phyloP scores from a whole-genome alignment of 2,888 invertebrate species.

The Mimumesa dahlbomi region DNA sequence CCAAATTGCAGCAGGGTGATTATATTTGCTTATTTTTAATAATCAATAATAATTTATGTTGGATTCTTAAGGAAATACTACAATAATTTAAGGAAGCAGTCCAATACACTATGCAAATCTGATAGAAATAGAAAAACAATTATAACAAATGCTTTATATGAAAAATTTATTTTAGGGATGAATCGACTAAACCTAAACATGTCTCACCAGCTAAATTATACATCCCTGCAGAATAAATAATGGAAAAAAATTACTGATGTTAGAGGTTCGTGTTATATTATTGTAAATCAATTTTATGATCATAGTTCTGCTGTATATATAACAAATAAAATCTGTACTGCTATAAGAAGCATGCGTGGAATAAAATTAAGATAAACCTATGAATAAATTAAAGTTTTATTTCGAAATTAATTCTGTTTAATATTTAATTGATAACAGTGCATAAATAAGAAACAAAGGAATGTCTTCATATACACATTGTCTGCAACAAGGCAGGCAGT shows the following conservation, averaged over 20 bases:
- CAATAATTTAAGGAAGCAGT: neutral
- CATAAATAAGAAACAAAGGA: constrained; percentile 62
- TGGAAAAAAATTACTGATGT: neutral
- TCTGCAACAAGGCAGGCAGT: constrained; percentile 16
- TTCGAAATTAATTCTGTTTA: constrained; percentile 46
- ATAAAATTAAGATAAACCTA: neutral
- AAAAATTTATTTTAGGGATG: constrained; percentile 1
- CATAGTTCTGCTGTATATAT: constrained; percentile 6
- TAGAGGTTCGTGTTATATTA: neutral
- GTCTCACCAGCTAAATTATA: neutral
- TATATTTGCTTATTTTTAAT: constrained; percentile 69
- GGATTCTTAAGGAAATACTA: neutral
- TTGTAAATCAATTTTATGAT: neutral
- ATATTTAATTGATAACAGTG: constrained; percentile 61
- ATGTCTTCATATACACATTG: constrained; percentile 59
- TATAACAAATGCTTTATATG: too few species aligned
- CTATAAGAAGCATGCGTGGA: neutral
- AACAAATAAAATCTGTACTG: neutral
- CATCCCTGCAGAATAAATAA: neutral
- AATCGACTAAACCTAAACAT: neutral
- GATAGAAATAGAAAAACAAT: too few species aligned
- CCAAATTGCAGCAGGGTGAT: constrained; percentile 80
- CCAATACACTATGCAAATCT: too few species aligned
- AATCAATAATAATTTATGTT: neutral
- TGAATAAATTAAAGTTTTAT: constrained; percentile 13